Evolutionary conservation across 2,797 vertebrate species (phyloP).

Genomic region (Myotis vivesi): DNA sequence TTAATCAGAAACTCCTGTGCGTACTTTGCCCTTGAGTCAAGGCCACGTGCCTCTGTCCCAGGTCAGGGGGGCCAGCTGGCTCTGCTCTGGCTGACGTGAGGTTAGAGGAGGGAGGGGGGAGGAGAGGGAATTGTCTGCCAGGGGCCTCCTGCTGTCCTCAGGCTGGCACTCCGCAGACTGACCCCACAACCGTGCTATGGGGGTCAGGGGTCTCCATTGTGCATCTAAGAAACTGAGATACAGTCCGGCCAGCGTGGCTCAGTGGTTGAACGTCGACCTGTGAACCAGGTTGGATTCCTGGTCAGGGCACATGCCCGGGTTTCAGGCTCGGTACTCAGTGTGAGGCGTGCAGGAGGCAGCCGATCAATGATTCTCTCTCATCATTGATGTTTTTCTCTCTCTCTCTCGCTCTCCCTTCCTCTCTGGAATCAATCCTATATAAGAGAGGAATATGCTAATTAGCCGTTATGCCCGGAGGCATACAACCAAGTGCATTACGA

Average conservation of each 20-base stretch:
- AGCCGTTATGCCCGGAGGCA: no score
- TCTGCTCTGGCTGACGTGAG: background rate
- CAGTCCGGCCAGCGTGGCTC: background rate
- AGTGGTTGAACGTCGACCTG: no score
- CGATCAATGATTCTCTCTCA: no score
- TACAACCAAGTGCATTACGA: no score
- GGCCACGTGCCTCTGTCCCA: conserved; percentile 66
- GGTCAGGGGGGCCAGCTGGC: conserved; percentile 44
- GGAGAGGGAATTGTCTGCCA: background rate
- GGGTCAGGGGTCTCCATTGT: background rate
- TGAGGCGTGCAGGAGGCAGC: no score
- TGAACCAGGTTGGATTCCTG: no score
- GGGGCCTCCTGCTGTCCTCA: background rate
- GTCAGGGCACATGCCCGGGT: no score
- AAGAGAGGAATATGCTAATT: no score
- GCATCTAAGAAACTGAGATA: background rate
- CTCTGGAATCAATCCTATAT: no score
- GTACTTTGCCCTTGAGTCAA: conserved; percentile 83
- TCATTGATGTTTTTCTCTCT: no score
- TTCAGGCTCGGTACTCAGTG: no score
- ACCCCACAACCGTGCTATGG: background rate
- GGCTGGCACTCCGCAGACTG: background rate
- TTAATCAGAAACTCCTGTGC: conserved; percentile 87
- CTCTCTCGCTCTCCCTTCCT: no score
- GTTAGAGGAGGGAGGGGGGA: background rate